Base-by-base conservation (phyloP, 2,113 vertebrate genomes). In the Oxygymnocypris stewartii region DNA sequence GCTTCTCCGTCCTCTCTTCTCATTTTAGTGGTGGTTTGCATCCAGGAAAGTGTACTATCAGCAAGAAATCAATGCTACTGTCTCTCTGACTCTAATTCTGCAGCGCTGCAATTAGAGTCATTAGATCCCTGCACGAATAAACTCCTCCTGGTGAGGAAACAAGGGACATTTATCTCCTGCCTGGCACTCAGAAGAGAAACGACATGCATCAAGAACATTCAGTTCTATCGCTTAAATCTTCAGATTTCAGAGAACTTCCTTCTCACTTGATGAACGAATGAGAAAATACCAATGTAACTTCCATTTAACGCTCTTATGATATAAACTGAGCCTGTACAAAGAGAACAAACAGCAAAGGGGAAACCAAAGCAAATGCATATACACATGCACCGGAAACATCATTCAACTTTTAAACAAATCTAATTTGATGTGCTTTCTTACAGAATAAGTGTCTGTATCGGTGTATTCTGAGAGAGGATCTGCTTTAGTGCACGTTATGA, bases 121-220 rank as follows among this genome's bases (percentile, higher is more conserved):
- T 93, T 94, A 92, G 69, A 63, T 85, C 35, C 79, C 82, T 88
- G 87, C 82, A 90, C 90, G 93, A 93, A 91, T 91, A 93, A 93
- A 93, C 91, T 88, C 88, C 81, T 85, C 88, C 80, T 88, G 87
- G 84, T 82, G 83, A 78, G 85, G 86, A 90, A 88, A 90, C 86
- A 84, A 90, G 90, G 88, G 88, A 85, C 87, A 86, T 84, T 63
- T 51, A 89, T 91, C n/a, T n/a, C n/a, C n/a, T n/a, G n/a, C n/a
- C n/a, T n/a, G n/a, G n/a, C n/a, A n/a, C 77, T 54, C 69, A 80
- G 12, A 44, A 7, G 35, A 87, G 63, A 85, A 87, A 86, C 61
- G 28, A 85, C 84, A 84, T 57, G 51, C 88, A 47, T 85, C 12
- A 49, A 59, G 84, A 90, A 86, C 75, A 83, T 84, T 87, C 54